Base-by-base conservation (phyloP, 2,888 invertebrate genomes). In the Plusia festucae region DNA sequence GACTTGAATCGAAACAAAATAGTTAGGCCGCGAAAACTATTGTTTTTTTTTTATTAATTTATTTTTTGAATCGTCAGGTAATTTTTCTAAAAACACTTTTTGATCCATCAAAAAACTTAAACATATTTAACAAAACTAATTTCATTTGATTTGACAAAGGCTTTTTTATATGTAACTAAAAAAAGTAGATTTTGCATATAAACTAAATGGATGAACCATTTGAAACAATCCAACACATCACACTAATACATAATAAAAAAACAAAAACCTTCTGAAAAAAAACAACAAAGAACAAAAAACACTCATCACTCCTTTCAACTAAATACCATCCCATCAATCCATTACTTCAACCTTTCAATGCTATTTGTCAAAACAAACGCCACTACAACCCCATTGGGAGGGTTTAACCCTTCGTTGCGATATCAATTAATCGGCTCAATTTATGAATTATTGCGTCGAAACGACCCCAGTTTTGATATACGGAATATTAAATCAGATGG, bases 371-470 rank as follows among this genome's bases (percentile, higher is more conserved):
- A 88, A 93, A 91, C 90, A 91, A 90, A 90, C 83, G 86, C 79
- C 81, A 76, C 66, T 78, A 61, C 66, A 65, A 60, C 61, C 79
- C 78, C 72, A 24, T 22, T 20, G 74, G 82, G 77, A 85, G 90
- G 89, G 86, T 76, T 88, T 86, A 91, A 93, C 93, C 93, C 94
- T 92, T 92, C 85, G 74, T 74, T 84, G 79, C 82, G 72, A 81
- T 89, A 91, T 92, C 94, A 93, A 94, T 94, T 93, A 94, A 93
- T 93, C 90, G 92, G 91, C 87, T 89, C 93, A 92, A 93, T 93
- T 93, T 93, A 92, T 94, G 93, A 93, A 92, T 93, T 93, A 93
- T 91, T 90, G 89, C 91, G 78, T 80, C 70, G 80, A 83, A 85
- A 85, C 86, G 83, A 83, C 86, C 89, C 89, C 84, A 79, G 82